Evolutionary conservation across 2,888 invertebrate species (phyloP).

Genomic region (Pheosia gnoma): DNA sequence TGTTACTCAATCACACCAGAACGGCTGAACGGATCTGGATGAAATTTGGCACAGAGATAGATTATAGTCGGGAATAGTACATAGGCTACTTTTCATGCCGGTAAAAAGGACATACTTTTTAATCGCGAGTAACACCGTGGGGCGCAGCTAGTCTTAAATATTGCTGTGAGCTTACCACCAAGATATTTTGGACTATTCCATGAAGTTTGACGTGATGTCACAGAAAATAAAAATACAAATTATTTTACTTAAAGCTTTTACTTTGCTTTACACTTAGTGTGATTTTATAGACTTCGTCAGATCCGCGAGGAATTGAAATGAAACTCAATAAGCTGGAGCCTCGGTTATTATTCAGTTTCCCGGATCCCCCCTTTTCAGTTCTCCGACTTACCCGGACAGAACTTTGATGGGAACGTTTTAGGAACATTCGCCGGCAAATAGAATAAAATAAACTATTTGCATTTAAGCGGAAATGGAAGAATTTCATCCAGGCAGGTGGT

Average conservation of each 20-base stretch:
- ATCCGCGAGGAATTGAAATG: conserved; percentile 9
- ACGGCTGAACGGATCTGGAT: no score
- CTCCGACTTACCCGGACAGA: neutral
- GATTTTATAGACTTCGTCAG: neutral
- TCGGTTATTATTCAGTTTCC: conserved; percentile 13
- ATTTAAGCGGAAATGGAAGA: neutral
- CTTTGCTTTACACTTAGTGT: conserved; percentile 1
- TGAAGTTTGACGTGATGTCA: neutral
- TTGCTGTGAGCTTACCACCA: no score
- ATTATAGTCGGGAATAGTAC: no score
- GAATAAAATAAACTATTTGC: conserved; percentile 9
- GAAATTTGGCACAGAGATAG: no score
- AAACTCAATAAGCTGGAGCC: conserved; percentile 19
- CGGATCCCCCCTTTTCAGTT: neutral
- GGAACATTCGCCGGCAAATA: conserved; percentile 10
- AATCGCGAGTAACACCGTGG: no score
- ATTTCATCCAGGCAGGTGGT: no score
- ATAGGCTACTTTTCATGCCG: no score
- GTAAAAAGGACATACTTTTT: no score
- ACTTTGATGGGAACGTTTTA: conserved; percentile 12
- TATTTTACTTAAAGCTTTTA: conserved; percentile 2
- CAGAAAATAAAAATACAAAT: neutral
- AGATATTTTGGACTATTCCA: no score
- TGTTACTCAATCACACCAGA: no score
- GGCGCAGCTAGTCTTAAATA: no score